Evolutionary conservation across 2,797 vertebrate species (phyloP), one percentile per base, ranked within the genome.

Genomic region (Sandelia bainsii): DNA sequence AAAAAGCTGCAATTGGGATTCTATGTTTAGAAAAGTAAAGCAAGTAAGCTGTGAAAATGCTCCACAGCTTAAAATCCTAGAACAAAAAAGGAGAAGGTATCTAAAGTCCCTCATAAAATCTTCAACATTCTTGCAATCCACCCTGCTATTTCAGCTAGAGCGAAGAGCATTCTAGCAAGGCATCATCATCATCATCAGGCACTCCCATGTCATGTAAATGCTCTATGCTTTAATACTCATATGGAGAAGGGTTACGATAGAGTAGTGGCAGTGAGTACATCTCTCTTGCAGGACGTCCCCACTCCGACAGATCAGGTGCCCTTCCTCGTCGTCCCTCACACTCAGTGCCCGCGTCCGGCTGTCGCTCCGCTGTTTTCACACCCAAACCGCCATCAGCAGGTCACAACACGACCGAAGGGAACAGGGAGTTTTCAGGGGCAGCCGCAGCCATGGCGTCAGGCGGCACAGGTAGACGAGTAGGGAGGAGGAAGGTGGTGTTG

Each of bases 231-330:
- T 90, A 78, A 94, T 94, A 95, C 94, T 95, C 91, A 94, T 94
- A 93, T 92, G 94, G 93, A 94, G 94, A 94, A 94, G 93, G 94
- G 94, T 95, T 95, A 95, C 95, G 94, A 95, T 95, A 95, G 92
- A 96, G 96, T 93, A 95, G 94, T 96, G 96, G 96, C 96, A 97
- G 96, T 95, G 95, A 95, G 95, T 99, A 99, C 98, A 99, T 99
- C 98, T 97, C 96, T 99, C 98, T 97, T 99, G 98, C 93, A 99
- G 98, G 96, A 98, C 98, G 97, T 99, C 98, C 96, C 98, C 98
- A 97, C 95, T 96, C 96, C 96, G 97, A 97, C 97, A 99, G 97
- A 99, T 97, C 97, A 99, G 98, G 95, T 99, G 98, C 95, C 98
- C 98, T 96, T 99, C 98, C 95, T 97, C 97, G 97, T 99, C 97